Evolutionary conservation across 2,797 vertebrate species (phyloP), one percentile per base, ranked within the genome.

Genomic region (Melopsittacus undulatus): DNA sequence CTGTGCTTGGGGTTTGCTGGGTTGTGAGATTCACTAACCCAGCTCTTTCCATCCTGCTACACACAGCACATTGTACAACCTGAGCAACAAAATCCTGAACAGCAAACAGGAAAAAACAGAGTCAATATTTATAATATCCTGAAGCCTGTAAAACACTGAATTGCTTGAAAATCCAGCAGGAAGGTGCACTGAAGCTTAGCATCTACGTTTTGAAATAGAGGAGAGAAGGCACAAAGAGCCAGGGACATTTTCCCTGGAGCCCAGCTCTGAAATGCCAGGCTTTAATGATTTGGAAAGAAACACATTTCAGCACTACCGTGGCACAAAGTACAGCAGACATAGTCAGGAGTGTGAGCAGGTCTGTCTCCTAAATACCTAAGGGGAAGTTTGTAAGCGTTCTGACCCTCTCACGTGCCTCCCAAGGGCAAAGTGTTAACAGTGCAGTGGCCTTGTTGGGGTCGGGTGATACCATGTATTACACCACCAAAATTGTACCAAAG

Each of bases 221-320:
- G 48, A 78, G 63, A 74, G 73, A 89, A 94, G 84, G 73, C 86
- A 68, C 75, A 70, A 73, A 57, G 42, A 89, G 62, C 68, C 59
- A 83, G 43, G 59, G 83, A 87, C 88, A 42, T 90, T 92, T 64
- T 96, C 95, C 95, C 93, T 84, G 81, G 96, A 97, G 95, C 80
- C 48, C 62, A 56, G 57, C 89, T 96, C 88, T 92, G 88, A 97
- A 95, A 95, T 87, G 90, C 87, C 92, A 96, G 76, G 75, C 91
- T 96, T 96, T 97, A 97, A 95, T 96, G 97, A 97, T 85, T 94
- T 95, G 94, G 95, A 97, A 97, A 96, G 97, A 97, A 97, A 96
- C 94, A 97, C 89, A 91, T 96, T 96, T 97, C 91, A 90, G 94
- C 94, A 89, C 83, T 94, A 45, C 36, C 0, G 34, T 73, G 89